Percentiles rank a stretch among this genome's conserved stretches.
Conservation (phyloP, 2,797 vertebrate species). For the Amazonetta brasiliensis region DNA sequence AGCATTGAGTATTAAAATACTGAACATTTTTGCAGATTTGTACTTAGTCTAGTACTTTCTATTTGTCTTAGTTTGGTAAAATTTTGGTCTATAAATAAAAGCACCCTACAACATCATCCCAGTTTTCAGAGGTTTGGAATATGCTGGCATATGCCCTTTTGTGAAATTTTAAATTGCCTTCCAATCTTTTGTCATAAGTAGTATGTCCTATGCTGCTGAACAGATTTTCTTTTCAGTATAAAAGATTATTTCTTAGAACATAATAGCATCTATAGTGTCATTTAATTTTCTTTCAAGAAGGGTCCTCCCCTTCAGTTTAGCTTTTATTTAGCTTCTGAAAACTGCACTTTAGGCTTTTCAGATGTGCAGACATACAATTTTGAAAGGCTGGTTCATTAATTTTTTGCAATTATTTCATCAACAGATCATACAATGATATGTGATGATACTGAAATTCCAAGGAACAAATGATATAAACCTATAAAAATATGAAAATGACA, state of each 20-base stretch:
- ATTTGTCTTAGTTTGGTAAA: neutral
- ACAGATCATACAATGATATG: neutral
- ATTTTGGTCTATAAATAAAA: neutral
- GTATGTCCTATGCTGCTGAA: neutral
- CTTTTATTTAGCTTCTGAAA: constrained; percentile 29
- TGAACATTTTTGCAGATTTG: constrained; percentile 15
- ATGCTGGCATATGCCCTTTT: neutral
- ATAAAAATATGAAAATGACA: neutral
- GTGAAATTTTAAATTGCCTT: constrained; percentile 1
- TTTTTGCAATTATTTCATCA: neutral
- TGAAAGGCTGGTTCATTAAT: neutral
- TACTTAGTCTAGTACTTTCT: neutral
- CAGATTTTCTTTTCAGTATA: constrained; percentile 5
- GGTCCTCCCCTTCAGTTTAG: neutral
- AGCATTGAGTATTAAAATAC: constrained; percentile 6
- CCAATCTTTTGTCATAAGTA: neutral
- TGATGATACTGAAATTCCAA: neutral
- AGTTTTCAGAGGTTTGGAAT: neutral
- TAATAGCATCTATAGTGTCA: neutral
- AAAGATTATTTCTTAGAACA: constrained; percentile 41
- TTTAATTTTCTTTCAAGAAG: constrained; percentile 43
- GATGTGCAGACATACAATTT: neutral
- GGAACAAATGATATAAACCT: neutral
- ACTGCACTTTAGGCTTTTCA: neutral
- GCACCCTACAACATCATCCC: neutral